phyloP scores from a whole-genome alignment of 1,140 invertebrate species.

The Homarus americanus region DNA sequence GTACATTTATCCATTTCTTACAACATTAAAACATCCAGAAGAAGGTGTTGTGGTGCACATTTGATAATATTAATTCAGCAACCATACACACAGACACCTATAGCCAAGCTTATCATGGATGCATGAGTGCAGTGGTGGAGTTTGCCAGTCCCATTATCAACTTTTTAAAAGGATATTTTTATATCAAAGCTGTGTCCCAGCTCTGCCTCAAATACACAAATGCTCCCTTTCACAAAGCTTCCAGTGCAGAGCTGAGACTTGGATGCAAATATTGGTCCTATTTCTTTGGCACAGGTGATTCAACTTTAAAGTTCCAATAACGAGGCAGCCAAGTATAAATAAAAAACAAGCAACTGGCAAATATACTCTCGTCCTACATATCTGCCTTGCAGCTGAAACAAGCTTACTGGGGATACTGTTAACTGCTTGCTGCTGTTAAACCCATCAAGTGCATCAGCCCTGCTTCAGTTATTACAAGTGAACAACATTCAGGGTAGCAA shows the following conservation, averaged over 20 bases:
- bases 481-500: neutral
- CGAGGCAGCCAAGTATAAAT: neutral
- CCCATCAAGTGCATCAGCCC: slow-evolving; percentile 8
- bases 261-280: slow-evolving; percentile 46
- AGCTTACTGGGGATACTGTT: neutral
- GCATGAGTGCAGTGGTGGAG: neutral
- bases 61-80: neutral
- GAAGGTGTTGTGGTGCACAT: slow-evolving; percentile 11
- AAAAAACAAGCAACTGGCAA: neutral
- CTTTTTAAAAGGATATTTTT: neutral
- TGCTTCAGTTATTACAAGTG: neutral
- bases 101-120: slow-evolving; percentile 38
- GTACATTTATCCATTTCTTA: slow-evolving; percentile 42
- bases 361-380: neutral
- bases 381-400: neutral
- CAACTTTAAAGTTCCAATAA: neutral
- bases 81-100: slow-evolving; percentile 17
- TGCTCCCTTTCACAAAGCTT: slow-evolving; percentile 26
- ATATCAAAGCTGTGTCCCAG: slow-evolving; percentile 5
- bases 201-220: slow-evolving; percentile 13
- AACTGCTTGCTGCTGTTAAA: neutral
- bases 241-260: neutral
- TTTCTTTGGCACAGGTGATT: slow-evolving; percentile 53
- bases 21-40: neutral
- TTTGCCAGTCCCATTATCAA: slow-evolving; percentile 14